Conservation (phyloP, 23 tunicate species). For the Styela plicata region DNA sequence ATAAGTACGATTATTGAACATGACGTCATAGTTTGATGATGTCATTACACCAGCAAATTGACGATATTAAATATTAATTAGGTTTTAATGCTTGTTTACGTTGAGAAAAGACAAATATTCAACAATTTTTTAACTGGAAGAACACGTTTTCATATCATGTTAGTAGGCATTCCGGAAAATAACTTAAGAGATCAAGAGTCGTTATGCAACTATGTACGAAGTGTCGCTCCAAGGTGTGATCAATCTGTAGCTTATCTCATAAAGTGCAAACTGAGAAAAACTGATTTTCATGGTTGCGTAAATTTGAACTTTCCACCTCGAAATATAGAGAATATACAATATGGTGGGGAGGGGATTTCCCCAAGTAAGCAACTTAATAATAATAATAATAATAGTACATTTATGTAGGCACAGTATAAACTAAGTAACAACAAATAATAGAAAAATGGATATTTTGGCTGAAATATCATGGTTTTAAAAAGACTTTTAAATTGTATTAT, state of each 20-base stretch:
- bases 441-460: not conserved
- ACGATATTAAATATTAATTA: too few relatives aligned
- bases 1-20: not conserved
- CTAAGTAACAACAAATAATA: not conserved
- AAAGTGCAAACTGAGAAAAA: too few relatives aligned
- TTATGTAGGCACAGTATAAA: not conserved
- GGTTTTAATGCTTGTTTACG: too few relatives aligned
- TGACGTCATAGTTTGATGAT: not conserved
- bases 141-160: too few relatives aligned
- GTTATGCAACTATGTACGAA: too few relatives aligned
- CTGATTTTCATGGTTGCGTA: not conserved
- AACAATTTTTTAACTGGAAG: too few relatives aligned
- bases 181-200: too few relatives aligned
- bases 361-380: not conserved
- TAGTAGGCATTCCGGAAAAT: not conserved
- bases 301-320: too few relatives aligned
- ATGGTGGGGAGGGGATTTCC: not conserved
- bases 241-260: too few relatives aligned
- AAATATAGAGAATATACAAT: not conserved
- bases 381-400: too few relatives aligned
- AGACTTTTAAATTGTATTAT: not conserved
- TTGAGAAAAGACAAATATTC: too few relatives aligned
- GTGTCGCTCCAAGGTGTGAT: too few relatives aligned
- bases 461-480: not conserved
- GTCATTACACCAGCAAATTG: not conserved